Evolutionary conservation across 1,140 invertebrate genomes (phyloP).

Genomic region (Polypedilum pembai): DNA sequence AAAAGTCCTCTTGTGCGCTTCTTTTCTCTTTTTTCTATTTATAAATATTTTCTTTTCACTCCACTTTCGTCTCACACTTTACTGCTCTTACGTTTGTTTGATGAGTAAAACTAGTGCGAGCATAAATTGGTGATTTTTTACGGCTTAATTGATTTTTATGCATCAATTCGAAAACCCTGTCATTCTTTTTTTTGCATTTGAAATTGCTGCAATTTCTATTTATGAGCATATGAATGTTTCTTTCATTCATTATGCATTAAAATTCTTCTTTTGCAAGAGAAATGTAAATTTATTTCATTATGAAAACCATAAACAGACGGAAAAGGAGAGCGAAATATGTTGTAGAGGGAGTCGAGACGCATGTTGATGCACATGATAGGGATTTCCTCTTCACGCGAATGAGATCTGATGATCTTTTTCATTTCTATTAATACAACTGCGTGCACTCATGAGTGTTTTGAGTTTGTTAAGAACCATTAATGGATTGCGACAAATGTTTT

Average conservation of each 20-base stretch:
- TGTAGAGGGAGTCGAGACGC: background rate
- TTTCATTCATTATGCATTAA: background rate
- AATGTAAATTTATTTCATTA: too few relatives aligned
- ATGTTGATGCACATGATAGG: background rate
- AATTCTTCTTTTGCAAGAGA: too few relatives aligned
- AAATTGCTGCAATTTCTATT: background rate
- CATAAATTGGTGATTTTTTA: too few relatives aligned
- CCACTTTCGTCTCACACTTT: background rate
- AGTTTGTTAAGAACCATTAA: background rate
- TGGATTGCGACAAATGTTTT: slow-evolving; percentile 17
- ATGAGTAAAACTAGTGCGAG: too few relatives aligned
- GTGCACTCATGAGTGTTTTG: background rate
- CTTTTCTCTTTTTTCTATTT: slow-evolving; percentile 12
- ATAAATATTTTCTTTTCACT: slow-evolving; percentile 20
- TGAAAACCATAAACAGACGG: too few relatives aligned
- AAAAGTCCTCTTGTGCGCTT: background rate
- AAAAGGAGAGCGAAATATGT: background rate
- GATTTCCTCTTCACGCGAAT: slow-evolving; percentile 1
- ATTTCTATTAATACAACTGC: background rate
- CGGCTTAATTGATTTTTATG: background rate
- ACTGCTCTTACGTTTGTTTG: too few relatives aligned
- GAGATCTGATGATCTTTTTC: background rate
- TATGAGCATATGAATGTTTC: background rate
- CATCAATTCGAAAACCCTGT: background rate
- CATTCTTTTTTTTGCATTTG: background rate